phyloP scores from a whole-genome alignment of 2,113 vertebrate genomes.

The Lophotis ruficrista region DNA sequence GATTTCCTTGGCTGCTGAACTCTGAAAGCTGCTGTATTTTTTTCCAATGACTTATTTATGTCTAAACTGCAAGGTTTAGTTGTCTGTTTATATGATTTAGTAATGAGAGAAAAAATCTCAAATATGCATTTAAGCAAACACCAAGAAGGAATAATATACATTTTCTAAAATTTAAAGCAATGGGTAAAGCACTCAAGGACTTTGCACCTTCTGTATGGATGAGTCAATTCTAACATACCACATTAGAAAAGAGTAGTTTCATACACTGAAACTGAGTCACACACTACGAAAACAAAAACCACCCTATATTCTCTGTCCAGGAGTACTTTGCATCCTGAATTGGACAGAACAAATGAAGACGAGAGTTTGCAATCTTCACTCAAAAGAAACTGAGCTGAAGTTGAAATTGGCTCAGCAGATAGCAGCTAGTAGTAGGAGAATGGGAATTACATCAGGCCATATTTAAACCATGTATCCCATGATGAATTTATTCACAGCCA shows the following conservation, averaged over 20 bases:
- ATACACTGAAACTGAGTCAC: slow-evolving; percentile 9
- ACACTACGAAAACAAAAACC: neutral
- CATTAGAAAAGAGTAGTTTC: neutral
- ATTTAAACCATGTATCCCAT: slow-evolving; percentile 36
- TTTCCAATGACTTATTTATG: neutral
- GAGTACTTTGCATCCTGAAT: neutral
- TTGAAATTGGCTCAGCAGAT: slow-evolving; percentile 53
- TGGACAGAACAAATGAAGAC: slow-evolving; percentile 11
- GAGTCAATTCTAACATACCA: slow-evolving; percentile 11
- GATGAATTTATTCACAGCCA: slow-evolving; percentile 58
- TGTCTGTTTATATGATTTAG: neutral
- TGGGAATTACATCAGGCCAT: slow-evolving; percentile 46
- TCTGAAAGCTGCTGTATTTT: neutral
- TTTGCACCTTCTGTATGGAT: neutral
- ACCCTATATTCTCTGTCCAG: neutral
- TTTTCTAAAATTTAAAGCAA: neutral
- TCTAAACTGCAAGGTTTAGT: neutral
- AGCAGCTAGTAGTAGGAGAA: slow-evolving; percentile 49
- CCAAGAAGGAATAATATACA: neutral
- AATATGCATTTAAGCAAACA: neutral
- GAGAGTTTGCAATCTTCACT: neutral
- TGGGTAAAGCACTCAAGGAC: neutral
- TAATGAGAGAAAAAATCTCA: neutral
- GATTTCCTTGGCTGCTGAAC: neutral
- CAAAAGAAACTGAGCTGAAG: slow-evolving; percentile 38